These are phyloP conservation scores for Druceiella hillmani DNA, from an alignment of 2,888 invertebrate genomes.

Conservation along the genomic window DNA sequence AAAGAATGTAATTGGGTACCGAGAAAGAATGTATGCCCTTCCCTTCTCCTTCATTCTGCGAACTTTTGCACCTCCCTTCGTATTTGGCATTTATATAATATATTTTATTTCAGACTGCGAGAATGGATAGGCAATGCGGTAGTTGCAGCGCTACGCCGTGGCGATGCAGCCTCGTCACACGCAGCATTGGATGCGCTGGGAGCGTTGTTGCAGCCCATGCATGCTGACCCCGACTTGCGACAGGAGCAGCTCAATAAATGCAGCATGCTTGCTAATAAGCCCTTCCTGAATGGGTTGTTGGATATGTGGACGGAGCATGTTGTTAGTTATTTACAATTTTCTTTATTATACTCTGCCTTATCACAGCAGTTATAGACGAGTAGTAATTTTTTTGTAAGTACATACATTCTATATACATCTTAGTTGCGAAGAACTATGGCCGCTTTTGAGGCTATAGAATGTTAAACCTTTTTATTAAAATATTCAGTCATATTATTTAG, in stretches of 20 bases:
- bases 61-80: too few relatives aligned
- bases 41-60: too few relatives aligned
- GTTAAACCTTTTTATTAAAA: too few relatives aligned
- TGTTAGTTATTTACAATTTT: conserved; percentile 51
- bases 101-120: conserved; percentile 63
- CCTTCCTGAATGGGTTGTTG: conserved; percentile 88
- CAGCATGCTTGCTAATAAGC: conserved; percentile 83
- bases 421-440: too few relatives aligned
- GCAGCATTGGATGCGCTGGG: conserved; percentile 97
- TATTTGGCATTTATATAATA: conserved; percentile 4
- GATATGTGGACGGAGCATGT: conserved; percentile 95
- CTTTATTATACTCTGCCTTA: too few relatives aligned
- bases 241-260: conserved; percentile 99
- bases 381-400: too few relatives aligned
- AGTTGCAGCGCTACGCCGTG: conserved; percentile 81
- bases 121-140: conserved; percentile 93
- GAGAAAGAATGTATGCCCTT: too few relatives aligned
- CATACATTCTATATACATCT: too few relatives aligned
- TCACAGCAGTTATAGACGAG: too few relatives aligned
- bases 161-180: conserved; percentile 87
- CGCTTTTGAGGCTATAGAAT: too few relatives aligned
- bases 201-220: conserved; percentile 98
- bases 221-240: conserved; percentile 90
- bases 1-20: too few relatives aligned
- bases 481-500: too few relatives aligned